Evolutionary conservation across 2,113 vertebrate species (phyloP).

Genomic region (Channa maculata): DNA sequence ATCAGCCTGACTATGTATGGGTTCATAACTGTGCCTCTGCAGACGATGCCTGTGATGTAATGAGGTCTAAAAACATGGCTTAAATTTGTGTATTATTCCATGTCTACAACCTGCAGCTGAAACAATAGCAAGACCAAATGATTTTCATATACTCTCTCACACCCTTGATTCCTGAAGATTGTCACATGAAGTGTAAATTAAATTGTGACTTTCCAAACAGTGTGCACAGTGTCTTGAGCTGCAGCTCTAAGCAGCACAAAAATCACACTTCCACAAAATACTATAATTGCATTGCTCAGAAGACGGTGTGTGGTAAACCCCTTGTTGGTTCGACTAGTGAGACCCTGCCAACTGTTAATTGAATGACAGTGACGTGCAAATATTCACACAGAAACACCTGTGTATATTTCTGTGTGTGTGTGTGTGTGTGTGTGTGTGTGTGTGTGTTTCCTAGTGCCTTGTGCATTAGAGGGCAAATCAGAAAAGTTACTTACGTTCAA

Average conservation of each 20-base stretch:
- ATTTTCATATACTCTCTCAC: conserved; percentile 43
- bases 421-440: conserved; percentile 35
- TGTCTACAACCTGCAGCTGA: conserved; percentile 18
- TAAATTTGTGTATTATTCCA: neutral
- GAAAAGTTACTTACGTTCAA: conserved; percentile 52
- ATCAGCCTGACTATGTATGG: neutral
- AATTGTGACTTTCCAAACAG: conserved; percentile 74
- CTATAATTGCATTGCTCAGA: conserved; percentile 19
- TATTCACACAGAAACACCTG: conserved; percentile 34
- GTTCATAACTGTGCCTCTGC: neutral
- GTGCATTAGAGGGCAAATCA: conserved; percentile 44
- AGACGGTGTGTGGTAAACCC: conserved; percentile 18
- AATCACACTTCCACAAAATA: conserved; percentile 32
- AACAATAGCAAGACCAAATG: conserved; percentile 21
- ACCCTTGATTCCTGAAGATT: conserved; percentile 52
- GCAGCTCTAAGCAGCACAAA: conserved; percentile 32
- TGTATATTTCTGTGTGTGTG: conserved; percentile 20
- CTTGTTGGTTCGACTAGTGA: conserved; percentile 36
- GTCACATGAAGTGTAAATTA: conserved; percentile 80
- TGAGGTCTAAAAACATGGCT: conserved; percentile 2
- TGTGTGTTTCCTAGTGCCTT: conserved; percentile 26
- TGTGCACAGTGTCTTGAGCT: conserved; percentile 43
- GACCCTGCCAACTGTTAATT: conserved; percentile 49
- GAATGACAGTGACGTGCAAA: conserved; percentile 54
- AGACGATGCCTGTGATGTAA: neutral